Evolutionary conservation across 2,113 vertebrate species (phyloP).

Genomic region (Oophaga pumilio): DNA sequence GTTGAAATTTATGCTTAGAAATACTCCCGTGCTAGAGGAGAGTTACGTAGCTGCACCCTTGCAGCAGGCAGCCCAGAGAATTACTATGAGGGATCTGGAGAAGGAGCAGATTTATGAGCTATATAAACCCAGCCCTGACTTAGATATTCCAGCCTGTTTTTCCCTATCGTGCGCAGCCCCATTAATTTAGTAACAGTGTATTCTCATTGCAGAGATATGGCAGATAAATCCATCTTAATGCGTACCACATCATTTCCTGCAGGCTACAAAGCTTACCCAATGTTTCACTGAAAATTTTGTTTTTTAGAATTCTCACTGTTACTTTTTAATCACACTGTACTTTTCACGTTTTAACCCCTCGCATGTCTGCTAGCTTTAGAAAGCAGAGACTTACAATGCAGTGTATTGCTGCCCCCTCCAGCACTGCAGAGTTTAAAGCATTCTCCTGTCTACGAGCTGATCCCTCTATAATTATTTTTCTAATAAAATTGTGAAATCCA

Average conservation of each 20-base stretch:
- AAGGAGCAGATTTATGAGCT: conserved; percentile 34
- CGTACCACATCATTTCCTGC: conserved; percentile 45
- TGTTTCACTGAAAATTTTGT: conserved; percentile 36
- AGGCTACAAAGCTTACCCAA: conserved; percentile 42
- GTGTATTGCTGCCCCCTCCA: conserved; percentile 53
- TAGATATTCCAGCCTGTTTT: conserved; percentile 11
- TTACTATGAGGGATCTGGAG: conserved; percentile 1
- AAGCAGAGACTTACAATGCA: neutral
- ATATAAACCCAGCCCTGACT: conserved; percentile 34
- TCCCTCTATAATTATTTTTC: conserved; percentile 12
- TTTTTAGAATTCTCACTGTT: conserved; percentile 38
- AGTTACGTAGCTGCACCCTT: neutral
- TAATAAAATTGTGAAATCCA: conserved; percentile 32
- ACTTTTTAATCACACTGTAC: conserved; percentile 25
- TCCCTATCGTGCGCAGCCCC: conserved; percentile 31
- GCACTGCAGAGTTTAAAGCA: conserved; percentile 43
- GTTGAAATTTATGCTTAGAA: neutral
- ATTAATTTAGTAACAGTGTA: conserved; percentile 42
- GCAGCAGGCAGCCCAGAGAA: conserved; percentile 18
- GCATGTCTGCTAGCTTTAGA: neutral
- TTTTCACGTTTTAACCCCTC: conserved; percentile 35
- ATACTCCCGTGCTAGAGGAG: neutral
- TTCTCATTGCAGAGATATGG: conserved; percentile 24
- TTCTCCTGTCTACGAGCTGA: conserved; percentile 7
- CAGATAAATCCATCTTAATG: conserved; percentile 31